phyloP scores from a whole-genome alignment of 1,140 invertebrate species.

The Babylonia areolata region DNA sequence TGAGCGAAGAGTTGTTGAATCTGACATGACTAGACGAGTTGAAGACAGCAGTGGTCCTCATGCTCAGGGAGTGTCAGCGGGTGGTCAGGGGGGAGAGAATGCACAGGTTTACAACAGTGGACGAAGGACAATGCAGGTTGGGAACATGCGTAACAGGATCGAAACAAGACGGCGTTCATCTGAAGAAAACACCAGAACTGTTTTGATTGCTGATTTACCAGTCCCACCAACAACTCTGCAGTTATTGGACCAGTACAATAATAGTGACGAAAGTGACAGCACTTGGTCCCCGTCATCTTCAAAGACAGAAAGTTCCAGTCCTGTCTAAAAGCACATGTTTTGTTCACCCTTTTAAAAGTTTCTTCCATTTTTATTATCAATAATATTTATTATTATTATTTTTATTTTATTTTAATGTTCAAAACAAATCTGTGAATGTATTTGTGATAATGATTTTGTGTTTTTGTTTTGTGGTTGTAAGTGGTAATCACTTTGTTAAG shows the following conservation, averaged over 20 bases:
- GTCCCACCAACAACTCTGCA: conserved; percentile 2
- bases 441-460: too few relatives aligned
- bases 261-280: conserved; percentile 16
- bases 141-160: too few relatives aligned
- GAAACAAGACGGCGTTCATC: neutral
- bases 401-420: too few relatives aligned
- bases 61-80: neutral
- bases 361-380: too few relatives aligned
- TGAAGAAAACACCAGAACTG: neutral
- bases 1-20: neutral
- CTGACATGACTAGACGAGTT: neutral
- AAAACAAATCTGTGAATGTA: too few relatives aligned
- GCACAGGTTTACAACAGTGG: neutral
- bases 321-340: neutral
- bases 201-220: conserved; percentile 7
- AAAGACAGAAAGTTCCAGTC: neutral
- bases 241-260: conserved; percentile 9
- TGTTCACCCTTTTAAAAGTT: too few relatives aligned
- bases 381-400: too few relatives aligned
- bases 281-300: conserved; percentile 10
- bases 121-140: neutral
- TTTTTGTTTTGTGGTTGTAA: too few relatives aligned
- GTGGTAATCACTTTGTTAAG: too few relatives aligned
- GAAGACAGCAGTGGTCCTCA: neutral
- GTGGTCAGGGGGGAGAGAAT: neutral